Evolutionary conservation across 2,113 vertebrate species (phyloP).

Genomic region (Cinclus cinclus): DNA sequence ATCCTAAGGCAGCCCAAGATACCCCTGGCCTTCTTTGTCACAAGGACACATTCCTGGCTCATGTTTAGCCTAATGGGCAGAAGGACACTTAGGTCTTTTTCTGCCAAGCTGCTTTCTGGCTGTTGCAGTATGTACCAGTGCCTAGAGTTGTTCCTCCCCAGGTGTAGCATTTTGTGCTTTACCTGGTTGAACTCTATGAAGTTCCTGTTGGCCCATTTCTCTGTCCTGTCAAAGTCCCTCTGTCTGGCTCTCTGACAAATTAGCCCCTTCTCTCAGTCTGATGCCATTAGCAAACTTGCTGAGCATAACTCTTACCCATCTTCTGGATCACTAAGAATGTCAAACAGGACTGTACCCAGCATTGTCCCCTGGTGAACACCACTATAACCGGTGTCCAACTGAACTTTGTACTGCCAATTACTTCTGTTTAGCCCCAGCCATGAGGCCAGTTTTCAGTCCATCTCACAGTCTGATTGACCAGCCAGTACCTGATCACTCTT

Average conservation of each 20-base stretch:
- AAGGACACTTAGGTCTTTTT: background rate
- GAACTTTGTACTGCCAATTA: background rate
- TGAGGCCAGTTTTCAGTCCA: background rate
- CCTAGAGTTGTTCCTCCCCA: background rate
- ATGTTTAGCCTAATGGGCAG: background rate
- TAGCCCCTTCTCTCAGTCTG: background rate
- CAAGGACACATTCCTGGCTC: background rate
- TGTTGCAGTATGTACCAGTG: rapidly evolving
- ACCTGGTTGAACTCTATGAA: background rate
- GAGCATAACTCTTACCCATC: background rate
- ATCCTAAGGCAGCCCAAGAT: background rate
- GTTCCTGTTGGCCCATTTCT: background rate
- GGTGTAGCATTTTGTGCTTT: background rate
- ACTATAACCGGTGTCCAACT: background rate
- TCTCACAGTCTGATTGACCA: background rate
- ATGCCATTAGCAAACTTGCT: background rate
- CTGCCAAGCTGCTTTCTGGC: background rate
- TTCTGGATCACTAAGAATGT: background rate
- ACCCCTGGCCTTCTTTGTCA: background rate
- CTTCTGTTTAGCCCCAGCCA: background rate
- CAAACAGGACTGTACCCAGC: background rate
- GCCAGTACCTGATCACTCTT: background rate
- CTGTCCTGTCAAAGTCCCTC: background rate
- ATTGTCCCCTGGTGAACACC: background rate
- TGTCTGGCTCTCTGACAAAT: background rate